Base-by-base conservation (phyloP, 2,888 invertebrate species). In the Troides aeacus region DNA sequence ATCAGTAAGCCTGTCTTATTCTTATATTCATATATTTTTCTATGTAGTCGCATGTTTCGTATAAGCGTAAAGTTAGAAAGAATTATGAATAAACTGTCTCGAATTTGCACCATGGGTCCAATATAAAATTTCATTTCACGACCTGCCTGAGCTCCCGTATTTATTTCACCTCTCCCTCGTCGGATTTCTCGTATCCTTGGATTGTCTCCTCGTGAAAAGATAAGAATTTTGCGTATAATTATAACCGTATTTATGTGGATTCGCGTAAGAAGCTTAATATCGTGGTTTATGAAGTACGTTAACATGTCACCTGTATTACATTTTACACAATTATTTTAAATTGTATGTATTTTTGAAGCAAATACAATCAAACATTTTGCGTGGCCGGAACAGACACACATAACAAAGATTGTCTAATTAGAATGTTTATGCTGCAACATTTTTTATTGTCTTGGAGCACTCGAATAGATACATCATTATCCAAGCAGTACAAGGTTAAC, bases 211-310 rank as follows among this genome's bases (percentile, higher is more conserved):
- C 58, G 62, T 36, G 56, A 68, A 63, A 63, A 63, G 36, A 63
- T 68, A 59, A 63, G 50, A 50, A 50, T 63, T 68, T 59, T 57
- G 42, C 63, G 46, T 63, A 63, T 63, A 63, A 68, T 68, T 68
- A 50, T 68, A 36, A 58, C 63, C 50, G 63, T 68, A 63, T 63
- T 68, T 68, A 59, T 68, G 68, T 68, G 68, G 63, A 50, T 68
- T 68, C 63, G 58, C 46, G n/a, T 36, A 50, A 59, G 58, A 46
- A 50, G 23, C 63, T 63, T 59, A 63, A 56, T 39, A 10, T 21
- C 46, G 62, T 3, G 68, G 36, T 50, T 63, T 46, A 68, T 23
- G 18, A 18, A 58, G 57, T 23, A 23, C 23, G 12, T 58, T 58
- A 58, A 23, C 57, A 15, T 58, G 57, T 58, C 57, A 24, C 15